Conservation (phyloP, 2,113 vertebrate species). For the Solenodon paradoxus region DNA sequence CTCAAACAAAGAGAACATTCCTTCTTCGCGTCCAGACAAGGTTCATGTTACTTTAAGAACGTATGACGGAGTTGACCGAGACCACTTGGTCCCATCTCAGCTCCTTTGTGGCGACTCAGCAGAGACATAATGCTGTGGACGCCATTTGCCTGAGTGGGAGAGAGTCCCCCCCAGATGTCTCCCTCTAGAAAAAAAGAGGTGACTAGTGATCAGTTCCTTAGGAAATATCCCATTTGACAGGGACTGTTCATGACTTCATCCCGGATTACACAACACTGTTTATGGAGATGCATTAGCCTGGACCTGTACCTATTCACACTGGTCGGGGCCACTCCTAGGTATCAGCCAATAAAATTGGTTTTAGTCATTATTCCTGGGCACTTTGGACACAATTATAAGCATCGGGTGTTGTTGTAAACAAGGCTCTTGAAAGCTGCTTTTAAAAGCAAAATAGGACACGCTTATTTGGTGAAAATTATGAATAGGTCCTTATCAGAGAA, state of each 20-base stretch:
- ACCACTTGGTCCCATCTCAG: rapidly evolving
- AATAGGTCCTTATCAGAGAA: neutral
- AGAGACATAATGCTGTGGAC: rapidly evolving
- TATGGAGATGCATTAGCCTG: conserved; percentile 2
- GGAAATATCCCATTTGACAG: neutral
- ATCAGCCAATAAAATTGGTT: conserved; percentile 41
- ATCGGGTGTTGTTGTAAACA: neutral
- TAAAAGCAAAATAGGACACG: conserved; percentile 21
- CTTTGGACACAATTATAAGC: conserved; percentile 25
- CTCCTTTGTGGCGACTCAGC: rapidly evolving
- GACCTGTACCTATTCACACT: neutral
- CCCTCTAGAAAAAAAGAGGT: neutral
- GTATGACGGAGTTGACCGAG: no score
- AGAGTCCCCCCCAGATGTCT: neutral
- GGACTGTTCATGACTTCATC: neutral
- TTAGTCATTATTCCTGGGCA: conserved; percentile 6
- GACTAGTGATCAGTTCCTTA: neutral
- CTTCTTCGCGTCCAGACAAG: neutral
- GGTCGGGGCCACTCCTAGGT: neutral
- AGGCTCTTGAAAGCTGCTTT: conserved; percentile 45
- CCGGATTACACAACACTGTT: neutral
- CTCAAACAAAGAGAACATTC: neutral
- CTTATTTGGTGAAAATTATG: neutral
- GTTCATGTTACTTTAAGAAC: neutral
- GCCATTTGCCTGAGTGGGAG: rapidly evolving